A percentile compares a stretch with the other conserved stretches of the same genome.
Evolutionary conservation across 2,113 vertebrate species (phyloP).

Genomic region (Proteles cristata): DNA sequence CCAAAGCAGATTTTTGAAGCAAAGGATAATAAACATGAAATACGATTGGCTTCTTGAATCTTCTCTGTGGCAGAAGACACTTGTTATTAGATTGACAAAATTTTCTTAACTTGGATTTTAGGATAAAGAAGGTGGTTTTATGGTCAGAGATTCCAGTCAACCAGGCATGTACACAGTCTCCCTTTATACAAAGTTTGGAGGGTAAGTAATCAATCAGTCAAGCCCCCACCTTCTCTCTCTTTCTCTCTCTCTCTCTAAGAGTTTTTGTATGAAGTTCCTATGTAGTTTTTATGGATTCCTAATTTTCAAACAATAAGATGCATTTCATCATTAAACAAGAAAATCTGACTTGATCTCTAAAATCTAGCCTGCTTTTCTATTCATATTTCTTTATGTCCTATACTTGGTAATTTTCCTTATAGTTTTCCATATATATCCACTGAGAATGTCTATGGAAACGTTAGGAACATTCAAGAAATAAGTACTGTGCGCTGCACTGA

Average conservation of each 20-base stretch:
- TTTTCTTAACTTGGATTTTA: slow-evolving; percentile 82
- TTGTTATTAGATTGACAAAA: neutral
- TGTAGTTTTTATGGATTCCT: slow-evolving; percentile 5
- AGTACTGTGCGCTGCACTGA: neutral
- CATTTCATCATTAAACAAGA: neutral
- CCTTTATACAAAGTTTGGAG: slow-evolving; percentile 92
- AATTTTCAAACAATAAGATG: neutral
- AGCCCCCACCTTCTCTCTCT: neutral
- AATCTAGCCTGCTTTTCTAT: neutral
- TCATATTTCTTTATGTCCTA: neutral
- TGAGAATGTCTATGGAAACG: neutral
- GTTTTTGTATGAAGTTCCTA: neutral
- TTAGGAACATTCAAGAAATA: neutral
- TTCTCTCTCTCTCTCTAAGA: neutral
- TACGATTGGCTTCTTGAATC: neutral
- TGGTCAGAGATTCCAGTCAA: slow-evolving; percentile 96
- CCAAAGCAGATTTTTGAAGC: neutral
- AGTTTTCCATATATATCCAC: neutral
- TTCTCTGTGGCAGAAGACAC: neutral
- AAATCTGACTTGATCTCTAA: slow-evolving; percentile 35
- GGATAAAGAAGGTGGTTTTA: slow-evolving; percentile 97
- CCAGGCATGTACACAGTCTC: slow-evolving; percentile 94
- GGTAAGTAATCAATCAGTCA: slow-evolving; percentile 85
- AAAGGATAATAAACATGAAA: neutral
- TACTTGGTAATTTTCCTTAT: neutral